Percentiles rank a stretch among this genome's conserved stretches.
Conservation (phyloP, 2,113 vertebrate genomes). For the Trichomycterus rosablanca region DNA sequence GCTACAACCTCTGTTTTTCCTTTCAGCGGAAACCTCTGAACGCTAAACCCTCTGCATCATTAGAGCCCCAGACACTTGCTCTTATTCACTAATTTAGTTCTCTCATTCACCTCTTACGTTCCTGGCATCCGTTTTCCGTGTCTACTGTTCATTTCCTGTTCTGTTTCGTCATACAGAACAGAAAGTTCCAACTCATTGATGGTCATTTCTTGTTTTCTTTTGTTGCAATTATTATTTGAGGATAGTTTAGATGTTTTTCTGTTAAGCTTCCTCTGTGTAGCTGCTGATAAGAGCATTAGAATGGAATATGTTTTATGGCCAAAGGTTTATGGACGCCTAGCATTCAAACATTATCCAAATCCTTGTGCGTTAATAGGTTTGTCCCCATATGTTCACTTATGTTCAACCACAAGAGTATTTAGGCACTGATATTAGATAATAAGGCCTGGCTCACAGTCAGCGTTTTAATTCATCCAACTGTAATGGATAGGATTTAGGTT, state of each 20-base stretch:
- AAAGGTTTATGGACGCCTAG: no score
- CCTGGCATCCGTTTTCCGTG: slow-evolving; percentile 56
- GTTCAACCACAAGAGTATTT: no score
- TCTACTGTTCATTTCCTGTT: slow-evolving; percentile 67
- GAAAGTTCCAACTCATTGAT: no score
- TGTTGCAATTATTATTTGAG: slow-evolving; percentile 63
- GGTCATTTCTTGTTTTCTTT: slow-evolving; percentile 59
- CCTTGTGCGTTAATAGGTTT: no score
- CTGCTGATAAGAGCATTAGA: neutral
- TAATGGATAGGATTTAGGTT: no score
- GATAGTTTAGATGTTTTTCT: slow-evolving; percentile 61
- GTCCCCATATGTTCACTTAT: no score
- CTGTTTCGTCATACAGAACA: slow-evolving; percentile 44
- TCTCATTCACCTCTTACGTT: slow-evolving; percentile 42
- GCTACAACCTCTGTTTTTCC: slow-evolving; percentile 57
- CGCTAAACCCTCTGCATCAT: slow-evolving; percentile 59
- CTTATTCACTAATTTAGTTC: slow-evolving; percentile 44
- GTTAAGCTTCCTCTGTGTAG: slow-evolving; percentile 55
- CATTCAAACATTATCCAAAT: no score
- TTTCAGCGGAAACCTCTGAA: slow-evolving; percentile 58
- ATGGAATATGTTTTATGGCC: no score
- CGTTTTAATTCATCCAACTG: no score
- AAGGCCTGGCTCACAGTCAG: no score
- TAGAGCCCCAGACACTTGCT: no score
- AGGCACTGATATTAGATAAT: no score